These are phyloP conservation scores for Alca torda DNA, from an alignment of 2,797 vertebrate genomes.

Conservation along the genomic window DNA sequence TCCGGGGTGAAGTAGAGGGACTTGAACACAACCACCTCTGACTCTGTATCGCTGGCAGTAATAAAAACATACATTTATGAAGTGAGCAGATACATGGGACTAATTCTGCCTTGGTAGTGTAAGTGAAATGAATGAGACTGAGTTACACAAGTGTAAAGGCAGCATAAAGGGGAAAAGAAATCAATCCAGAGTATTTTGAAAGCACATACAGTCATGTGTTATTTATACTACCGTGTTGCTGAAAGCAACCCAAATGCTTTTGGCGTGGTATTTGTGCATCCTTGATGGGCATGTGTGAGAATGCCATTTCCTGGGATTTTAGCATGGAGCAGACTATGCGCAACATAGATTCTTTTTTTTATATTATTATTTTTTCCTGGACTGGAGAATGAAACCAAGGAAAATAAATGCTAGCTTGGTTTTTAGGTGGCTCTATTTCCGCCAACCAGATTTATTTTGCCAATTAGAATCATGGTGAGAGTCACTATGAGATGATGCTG, in stretches of 20 bases:
- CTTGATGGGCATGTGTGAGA: not conserved
- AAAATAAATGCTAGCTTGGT: not conserved
- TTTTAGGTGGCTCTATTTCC: not conserved
- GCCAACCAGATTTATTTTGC: not conserved
- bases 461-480: conserved; percentile 7
- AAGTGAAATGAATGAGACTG: not conserved
- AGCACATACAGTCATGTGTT: not conserved
- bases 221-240: not conserved
- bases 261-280: not conserved
- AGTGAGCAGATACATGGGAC: not conserved
- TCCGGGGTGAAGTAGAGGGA: not conserved
- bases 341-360: too few species aligned
- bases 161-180: not conserved
- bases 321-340: not conserved
- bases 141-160: not conserved
- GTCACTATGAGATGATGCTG: not conserved
- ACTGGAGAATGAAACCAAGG: not conserved
- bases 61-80: not conserved
- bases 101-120: not conserved
- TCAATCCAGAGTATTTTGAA: not conserved
- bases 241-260: not conserved
- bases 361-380: not conserved
- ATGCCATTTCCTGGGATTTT: not conserved
- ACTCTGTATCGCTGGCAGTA: not conserved
- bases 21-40: not conserved